A percentile compares a stretch with the other conserved stretches of the same genome.
These are phyloP conservation scores for Helogale parvula DNA, from an alignment of 2,113 vertebrate species.

Conservation along the genomic window DNA sequence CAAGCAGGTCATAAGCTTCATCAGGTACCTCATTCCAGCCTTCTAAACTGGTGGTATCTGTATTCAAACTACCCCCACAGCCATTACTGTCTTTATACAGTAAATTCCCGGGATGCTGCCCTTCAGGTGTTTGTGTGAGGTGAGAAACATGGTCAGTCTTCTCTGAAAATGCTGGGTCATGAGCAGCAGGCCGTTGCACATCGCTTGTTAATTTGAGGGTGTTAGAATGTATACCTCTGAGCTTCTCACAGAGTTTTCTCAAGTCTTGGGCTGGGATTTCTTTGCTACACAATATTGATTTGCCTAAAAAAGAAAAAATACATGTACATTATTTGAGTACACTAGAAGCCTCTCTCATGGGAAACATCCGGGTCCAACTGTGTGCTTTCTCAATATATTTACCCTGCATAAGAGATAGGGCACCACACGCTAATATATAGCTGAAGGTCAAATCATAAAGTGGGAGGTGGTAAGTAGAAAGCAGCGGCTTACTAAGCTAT, in stretches of 20 bases:
- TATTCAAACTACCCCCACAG: slow-evolving; percentile 24
- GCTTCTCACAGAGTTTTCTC: slow-evolving; percentile 92
- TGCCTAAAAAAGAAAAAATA: slow-evolving; percentile 86
- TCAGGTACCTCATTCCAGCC: slow-evolving; percentile 94
- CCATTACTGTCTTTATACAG: slow-evolving; percentile 53
- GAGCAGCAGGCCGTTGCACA: slow-evolving; percentile 21
- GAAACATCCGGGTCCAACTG: background rate
- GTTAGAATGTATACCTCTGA: slow-evolving; percentile 85
- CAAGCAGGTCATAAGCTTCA: slow-evolving; percentile 94
- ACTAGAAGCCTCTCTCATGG: background rate
- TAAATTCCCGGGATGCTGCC: slow-evolving; percentile 7
- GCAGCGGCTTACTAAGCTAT: background rate
- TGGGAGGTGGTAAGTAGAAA: background rate
- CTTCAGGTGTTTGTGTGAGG: background rate
- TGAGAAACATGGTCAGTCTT: slow-evolving; percentile 48
- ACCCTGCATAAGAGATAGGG: background rate
- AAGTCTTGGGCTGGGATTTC: slow-evolving; percentile 94
- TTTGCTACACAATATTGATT: slow-evolving; percentile 94
- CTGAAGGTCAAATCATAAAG: background rate
- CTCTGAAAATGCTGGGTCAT: slow-evolving; percentile 47
- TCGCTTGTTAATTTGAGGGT: slow-evolving; percentile 43
- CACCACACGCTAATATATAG: background rate
- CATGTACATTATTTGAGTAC: background rate
- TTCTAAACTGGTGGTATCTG: slow-evolving; percentile 65
- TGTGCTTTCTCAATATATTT: background rate